Conservation (phyloP, 2,888 invertebrate genomes). For the Altica lythri region DNA sequence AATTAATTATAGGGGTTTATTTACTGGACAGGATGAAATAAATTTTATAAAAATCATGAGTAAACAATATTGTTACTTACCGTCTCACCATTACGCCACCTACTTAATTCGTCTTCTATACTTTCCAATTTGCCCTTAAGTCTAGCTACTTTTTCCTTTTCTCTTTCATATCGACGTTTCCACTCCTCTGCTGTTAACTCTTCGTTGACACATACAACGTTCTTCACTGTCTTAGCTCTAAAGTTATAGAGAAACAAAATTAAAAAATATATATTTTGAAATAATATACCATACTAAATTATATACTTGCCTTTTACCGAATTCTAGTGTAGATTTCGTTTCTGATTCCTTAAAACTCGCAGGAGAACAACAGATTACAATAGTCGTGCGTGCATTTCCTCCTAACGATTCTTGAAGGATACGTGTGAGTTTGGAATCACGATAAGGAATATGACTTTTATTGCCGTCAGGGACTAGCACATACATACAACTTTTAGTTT, state of each 20-base stretch:
- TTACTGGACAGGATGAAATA: too few relatives aligned
- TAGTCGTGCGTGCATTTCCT: slow-evolving; percentile 98
- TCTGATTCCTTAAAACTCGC: slow-evolving; percentile 99
- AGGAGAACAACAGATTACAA: slow-evolving; percentile 98
- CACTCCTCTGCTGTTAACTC: slow-evolving; percentile 99
- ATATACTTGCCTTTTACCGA: slow-evolving; percentile 87
- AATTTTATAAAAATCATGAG: too few relatives aligned
- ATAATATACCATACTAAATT: too few relatives aligned
- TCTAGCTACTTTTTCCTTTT: slow-evolving; percentile 92
- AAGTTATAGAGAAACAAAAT: too few relatives aligned
- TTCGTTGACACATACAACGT: slow-evolving; percentile 98
- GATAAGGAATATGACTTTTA: slow-evolving; percentile 99
- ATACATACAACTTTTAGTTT: too few relatives aligned
- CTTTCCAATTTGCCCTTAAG: slow-evolving; percentile 92
- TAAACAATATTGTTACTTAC: too few relatives aligned
- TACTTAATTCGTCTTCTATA: slow-evolving; percentile 86
- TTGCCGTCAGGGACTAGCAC: too few relatives aligned
- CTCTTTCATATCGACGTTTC: slow-evolving; percentile 98
- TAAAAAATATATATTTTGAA: too few relatives aligned
- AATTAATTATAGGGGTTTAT: too few relatives aligned
- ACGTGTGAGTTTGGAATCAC: slow-evolving; percentile 95
- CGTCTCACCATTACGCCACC: slow-evolving; percentile 88
- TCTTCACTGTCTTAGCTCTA: slow-evolving; percentile 99
- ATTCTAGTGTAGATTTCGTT: slow-evolving; percentile 98
- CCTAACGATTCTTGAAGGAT: slow-evolving; percentile 99